phyloP scores from a whole-genome alignment of 2,797 vertebrate species.

The Gila robusta region DNA sequence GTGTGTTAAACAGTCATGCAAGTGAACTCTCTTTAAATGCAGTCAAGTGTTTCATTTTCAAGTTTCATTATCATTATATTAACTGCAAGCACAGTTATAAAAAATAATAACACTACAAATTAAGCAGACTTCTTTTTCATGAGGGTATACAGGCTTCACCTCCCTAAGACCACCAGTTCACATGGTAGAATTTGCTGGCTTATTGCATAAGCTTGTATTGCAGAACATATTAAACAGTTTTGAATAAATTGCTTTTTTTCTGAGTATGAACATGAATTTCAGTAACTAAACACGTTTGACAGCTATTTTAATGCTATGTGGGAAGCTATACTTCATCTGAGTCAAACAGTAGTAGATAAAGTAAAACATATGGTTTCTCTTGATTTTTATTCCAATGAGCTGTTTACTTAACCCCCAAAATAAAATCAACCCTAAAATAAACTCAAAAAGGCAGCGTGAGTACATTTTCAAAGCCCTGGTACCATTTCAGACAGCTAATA shows the following conservation, averaged over 20 bases:
- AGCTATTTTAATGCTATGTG: slow-evolving; percentile 1
- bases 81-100: too few species aligned
- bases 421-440: slow-evolving; percentile 26
- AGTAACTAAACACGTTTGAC: slow-evolving; percentile 43
- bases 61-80: too few species aligned
- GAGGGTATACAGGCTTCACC: background rate
- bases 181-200: background rate
- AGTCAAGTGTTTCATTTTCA: too few species aligned
- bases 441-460: slow-evolving; percentile 5
- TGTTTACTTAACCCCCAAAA: slow-evolving; percentile 28
- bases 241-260: slow-evolving; percentile 42
- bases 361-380: slow-evolving; percentile 19
- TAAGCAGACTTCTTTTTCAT: too few species aligned
- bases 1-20: too few species aligned
- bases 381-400: slow-evolving; percentile 25
- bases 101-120: background rate
- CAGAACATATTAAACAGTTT: slow-evolving; percentile 37
- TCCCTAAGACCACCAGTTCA: background rate
- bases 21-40: too few species aligned
- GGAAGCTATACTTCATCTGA: slow-evolving; percentile 31
- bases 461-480: slow-evolving; percentile 35
- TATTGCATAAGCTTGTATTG: slow-evolving; percentile 14
- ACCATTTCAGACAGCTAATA: slow-evolving; percentile 2
- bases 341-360: slow-evolving; percentile 36
- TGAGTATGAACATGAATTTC: background rate